Evolutionary conservation across 2,797 vertebrate genomes (phyloP), one percentile per base, ranked within the genome.

Genomic region (Apogon hyalosoma): DNA sequence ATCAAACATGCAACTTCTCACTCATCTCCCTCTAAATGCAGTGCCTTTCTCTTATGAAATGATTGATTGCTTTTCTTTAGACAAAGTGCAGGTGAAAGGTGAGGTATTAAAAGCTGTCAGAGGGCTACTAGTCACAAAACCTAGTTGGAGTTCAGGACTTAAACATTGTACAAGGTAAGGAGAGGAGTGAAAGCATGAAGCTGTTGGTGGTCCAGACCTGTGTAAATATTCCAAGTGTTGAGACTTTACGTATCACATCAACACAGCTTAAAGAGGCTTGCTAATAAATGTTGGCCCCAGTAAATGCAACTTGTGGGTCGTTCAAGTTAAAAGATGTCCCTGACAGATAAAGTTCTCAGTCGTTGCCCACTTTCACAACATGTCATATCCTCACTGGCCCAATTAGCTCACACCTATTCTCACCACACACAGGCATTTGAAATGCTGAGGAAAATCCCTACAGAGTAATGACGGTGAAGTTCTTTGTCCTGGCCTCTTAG

Each of bases 161-260:
- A 82, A 56, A 74, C 31, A 73, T 77, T 66, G 62, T 77, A 38
- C 65, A 58, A 49, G 70, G 59, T 73, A 76, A 87, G 74, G 65
- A 76, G 83, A 75, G 76, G 77, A 82, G 84, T 72, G 67, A 69
- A 62, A 73, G 69, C 24, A 11, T 61, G 36, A 69, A 75, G 76
- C 78, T 71, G 88, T 93, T 91, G 92, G 93, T 94, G 92, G 92
- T 93, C 93, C 70, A 31, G 77, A 73, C 43, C 77, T 91, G 85
- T 83, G 87, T 88, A 87, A 92, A 92, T 87, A 89, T 71, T 73
- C 48, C 67, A 87, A 80, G 80, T 90, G 85, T 87, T 64, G 86
- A 84, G 86, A 85, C 75, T 57, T 63, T 69, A 79, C 91, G 82
- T 79, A 74, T 82, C 76, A 80, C 72, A 82, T 83, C 89, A 86